These are phyloP conservation scores for Eonycteris spelaea DNA, from an alignment of 2,113 vertebrate genomes.

Conservation along the genomic window DNA sequence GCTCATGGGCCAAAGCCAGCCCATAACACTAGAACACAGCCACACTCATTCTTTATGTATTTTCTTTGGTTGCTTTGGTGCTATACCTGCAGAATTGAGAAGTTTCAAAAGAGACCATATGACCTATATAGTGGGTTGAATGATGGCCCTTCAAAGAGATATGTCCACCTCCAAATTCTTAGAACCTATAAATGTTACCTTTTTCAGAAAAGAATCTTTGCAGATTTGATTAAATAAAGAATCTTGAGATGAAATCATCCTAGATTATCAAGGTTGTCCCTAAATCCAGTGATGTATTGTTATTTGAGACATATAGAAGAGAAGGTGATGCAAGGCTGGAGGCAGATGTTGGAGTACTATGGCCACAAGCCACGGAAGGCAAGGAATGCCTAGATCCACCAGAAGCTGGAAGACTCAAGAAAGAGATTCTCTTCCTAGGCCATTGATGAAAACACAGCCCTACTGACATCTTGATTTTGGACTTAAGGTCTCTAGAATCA, in stretches of 20 bases:
- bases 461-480: neutral
- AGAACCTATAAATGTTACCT: neutral
- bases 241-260: neutral
- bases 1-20: neutral
- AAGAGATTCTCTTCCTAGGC: neutral
- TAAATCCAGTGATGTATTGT: neutral
- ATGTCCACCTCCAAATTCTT: neutral
- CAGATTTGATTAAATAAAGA: neutral
- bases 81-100: neutral
- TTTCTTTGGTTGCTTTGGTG: neutral
- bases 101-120: neutral
- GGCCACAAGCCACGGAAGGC: neutral
- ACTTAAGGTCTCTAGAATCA: neutral
- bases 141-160: neutral
- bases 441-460: neutral
- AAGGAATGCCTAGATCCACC: neutral
- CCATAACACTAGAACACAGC: neutral
- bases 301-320: neutral
- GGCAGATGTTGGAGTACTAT: neutral
- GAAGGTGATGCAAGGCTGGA: neutral
- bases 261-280: neutral
- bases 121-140: neutral
- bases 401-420: neutral
- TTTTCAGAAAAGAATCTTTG: neutral
- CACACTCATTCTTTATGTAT: neutral